Evolutionary conservation across 1,140 invertebrate genomes (phyloP), one percentile per base, ranked within the genome.

Genomic region (Neuroterus valhalla): DNA sequence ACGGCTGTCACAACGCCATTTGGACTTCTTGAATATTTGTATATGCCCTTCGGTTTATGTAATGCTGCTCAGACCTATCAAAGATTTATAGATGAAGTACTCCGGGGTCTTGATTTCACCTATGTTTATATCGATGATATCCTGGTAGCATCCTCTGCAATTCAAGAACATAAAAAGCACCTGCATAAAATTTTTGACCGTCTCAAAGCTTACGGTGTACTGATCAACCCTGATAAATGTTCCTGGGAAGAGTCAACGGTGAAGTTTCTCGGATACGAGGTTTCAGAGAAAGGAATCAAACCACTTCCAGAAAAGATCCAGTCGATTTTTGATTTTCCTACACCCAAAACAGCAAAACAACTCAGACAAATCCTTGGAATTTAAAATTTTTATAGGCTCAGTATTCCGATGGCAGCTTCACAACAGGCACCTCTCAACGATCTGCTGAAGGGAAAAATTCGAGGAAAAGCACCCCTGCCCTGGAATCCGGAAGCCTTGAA

Each of bases 331-430:
- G 26, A 26, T 26, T 26, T 26, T 4, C 26, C 26, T 4, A 2
- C 2, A 26, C 26, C 26, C 26, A 2, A 26, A 26, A 26, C 26
- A 2, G 26, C 26, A 26, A 26, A 83, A 50, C 17, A 82, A 71
- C 44, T 84, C 12, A 43, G 84, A 42, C 69, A 80, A 46, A 89
- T 86, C 70, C 62, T 90, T 4, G 89, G 86, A 3, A 82, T 87
- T 76, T 0, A 86, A 5, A 86, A 87, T 72, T 90, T 85, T 77
- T 78, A 74, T n/a, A 42, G 68, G 1, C 26, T 26, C 2, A 0
- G 66, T 17, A 38, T 89, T 17, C 83, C 80, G 5, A 46, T 78
- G 1, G 81, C 83, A 1, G 84, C 86, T 2, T 52, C 75, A 31
- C 15, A 73, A 0, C 86, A 85, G 78, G 75, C 79, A 12, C 80